These are phyloP conservation scores for Stercorarius parasiticus DNA, from an alignment of 2,113 vertebrate species.

Conservation along the genomic window DNA sequence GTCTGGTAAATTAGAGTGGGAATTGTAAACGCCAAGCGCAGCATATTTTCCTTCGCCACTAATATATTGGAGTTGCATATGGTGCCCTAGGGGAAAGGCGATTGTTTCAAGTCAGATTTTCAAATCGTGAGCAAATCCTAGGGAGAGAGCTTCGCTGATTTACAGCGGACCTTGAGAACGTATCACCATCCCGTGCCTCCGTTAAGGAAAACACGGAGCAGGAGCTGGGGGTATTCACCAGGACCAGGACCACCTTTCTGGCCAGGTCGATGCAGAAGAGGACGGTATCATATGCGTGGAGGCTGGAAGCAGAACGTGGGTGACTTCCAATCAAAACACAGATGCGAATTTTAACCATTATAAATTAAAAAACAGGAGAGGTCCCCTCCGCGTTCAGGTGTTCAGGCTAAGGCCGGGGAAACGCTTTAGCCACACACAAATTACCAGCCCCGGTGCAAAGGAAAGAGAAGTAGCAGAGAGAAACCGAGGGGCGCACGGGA, in stretches of 20 bases:
- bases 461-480: neutral
- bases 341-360: neutral
- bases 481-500: rapidly evolving
- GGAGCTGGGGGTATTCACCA: neutral
- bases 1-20: constrained; percentile 59
- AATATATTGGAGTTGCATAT: constrained; percentile 55
- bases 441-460: neutral
- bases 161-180: constrained; percentile 12
- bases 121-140: constrained; percentile 61
- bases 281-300: rapidly evolving
- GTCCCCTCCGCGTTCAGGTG: neutral
- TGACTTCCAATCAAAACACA: neutral
- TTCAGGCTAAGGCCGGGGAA: neutral
- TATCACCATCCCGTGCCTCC: neutral
- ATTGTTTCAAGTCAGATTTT: constrained; percentile 67
- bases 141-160: constrained; percentile 53
- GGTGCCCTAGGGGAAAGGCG: constrained; percentile 37
- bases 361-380: neutral
- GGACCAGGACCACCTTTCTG: neutral
- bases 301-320: neutral
- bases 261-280: neutral
- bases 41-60: constrained; percentile 66
- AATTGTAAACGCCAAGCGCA: constrained; percentile 51
- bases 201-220: neutral
- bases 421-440: neutral